Base-by-base conservation (phyloP, 2,797 vertebrate genomes). In the Centroberyx gerrardi region DNA sequence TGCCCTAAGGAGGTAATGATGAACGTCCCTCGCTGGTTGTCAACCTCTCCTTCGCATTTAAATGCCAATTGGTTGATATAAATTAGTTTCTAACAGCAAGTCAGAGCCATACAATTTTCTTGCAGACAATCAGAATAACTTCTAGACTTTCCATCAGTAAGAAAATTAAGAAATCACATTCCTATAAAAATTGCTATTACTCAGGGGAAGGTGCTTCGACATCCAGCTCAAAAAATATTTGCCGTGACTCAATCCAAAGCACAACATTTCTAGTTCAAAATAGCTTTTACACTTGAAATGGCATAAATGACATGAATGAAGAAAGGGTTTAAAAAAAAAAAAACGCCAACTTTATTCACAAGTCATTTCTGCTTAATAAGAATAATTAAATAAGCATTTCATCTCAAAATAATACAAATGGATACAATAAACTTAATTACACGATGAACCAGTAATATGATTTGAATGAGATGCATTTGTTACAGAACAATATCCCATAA, bases 331-430 rank as follows among this genome's bases (percentile, higher is more conserved):
- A 66, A 85, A 70, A 48, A 72, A 62, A 31, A 3, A 5, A 6
- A 22, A 22, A 22, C 22, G 29, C 73, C 40, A 81, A 81, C 84
- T 88, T 87, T 84, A 91, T 87, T 92, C 82, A 67, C 82, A 85
- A 76, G 84, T 85, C 76, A 83, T 84, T 89, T 86, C 62, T 88
- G 85, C 81, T 83, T 53, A 5, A 80, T 72, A 61, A 71, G 70
- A 82, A 79, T 33, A 83, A 89, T 94, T 92, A 91, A 92, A 93
- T 92, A 91, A 77, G 82, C 74, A 91, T 36, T 68, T 76, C 10
- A 78, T 81, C 49, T 82, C 61, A 87, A 81, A 81, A 88, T 28
- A 73, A 79, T 36, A 87, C 62, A 88, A 14, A 63, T 9, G 17
- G 62, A 86, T 48, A 87, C 46, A 85, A 83, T 84, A 63, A 62